These are phyloP conservation scores for Polydrusus pterygomalis DNA, from an alignment of 2,888 invertebrate species.

Conservation along the genomic window DNA sequence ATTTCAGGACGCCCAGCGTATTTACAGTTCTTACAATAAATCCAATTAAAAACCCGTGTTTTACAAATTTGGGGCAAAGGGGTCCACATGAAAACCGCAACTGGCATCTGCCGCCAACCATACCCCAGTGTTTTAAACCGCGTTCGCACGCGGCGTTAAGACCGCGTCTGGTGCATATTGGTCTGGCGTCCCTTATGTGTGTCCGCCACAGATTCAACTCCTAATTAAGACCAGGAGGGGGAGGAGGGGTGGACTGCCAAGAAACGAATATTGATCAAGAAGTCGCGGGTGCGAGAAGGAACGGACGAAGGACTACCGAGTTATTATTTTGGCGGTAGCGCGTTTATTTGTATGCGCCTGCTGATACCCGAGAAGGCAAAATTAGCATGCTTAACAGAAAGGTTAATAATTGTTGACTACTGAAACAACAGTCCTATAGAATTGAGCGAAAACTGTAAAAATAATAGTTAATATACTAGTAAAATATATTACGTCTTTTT, in stretches of 20 bases:
- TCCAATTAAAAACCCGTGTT: not conserved
- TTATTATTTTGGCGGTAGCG: slow-evolving; percentile 72
- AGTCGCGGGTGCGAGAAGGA: slow-evolving; percentile 65
- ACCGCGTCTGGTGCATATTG: slow-evolving; percentile 67
- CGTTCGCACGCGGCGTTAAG: slow-evolving; percentile 55
- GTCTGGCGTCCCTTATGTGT: slow-evolving; percentile 76
- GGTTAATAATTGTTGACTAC: not conserved
- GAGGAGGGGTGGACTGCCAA: slow-evolving; percentile 66
- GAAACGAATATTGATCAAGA: slow-evolving; percentile 73
- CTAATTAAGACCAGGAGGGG: slow-evolving; percentile 86
- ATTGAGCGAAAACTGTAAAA: too few relatives aligned
- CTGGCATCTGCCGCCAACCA: slow-evolving; percentile 37
- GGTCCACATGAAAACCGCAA: slow-evolving; percentile 46
- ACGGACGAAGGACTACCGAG: slow-evolving; percentile 65
- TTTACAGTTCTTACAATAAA: not conserved
- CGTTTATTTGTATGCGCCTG: slow-evolving; percentile 69
- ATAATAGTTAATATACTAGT: too few relatives aligned
- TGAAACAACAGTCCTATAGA: too few relatives aligned
- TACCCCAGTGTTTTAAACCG: slow-evolving; percentile 48
- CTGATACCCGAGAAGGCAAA: not conserved
- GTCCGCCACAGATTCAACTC: slow-evolving; percentile 90
- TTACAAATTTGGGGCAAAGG: slow-evolving; percentile 14
- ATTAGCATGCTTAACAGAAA: not conserved
- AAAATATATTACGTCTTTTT: too few relatives aligned
- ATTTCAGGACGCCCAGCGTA: too few relatives aligned